Base-by-base conservation (phyloP, 1,140 invertebrate species). In the Drosophila busckii region DNA sequence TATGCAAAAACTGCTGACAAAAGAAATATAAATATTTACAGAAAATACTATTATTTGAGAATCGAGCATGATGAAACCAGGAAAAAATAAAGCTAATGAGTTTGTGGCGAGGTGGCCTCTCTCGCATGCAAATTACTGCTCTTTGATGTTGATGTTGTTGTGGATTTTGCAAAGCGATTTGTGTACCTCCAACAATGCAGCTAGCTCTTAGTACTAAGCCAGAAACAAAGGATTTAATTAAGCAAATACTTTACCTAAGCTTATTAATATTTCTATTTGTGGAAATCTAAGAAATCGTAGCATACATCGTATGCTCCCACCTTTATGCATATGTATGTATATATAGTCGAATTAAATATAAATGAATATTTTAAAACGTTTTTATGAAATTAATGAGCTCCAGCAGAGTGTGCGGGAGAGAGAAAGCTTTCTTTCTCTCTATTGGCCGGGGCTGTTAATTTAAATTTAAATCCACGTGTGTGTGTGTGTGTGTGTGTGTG, bases 1-100 rank as follows among this genome's bases (percentile, higher is more conserved):
- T 76, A 82, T 85, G 71, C 71, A 85, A 84, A 82, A 71, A 76
- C 52, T 68, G 82, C 82, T 84, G 82, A 84, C 82, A 84, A 84
- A 84, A 84, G 82, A 84, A 82, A 60, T 69, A 67, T 82, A 76
- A 84, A 84, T 84, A 84, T 84, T 84, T 80, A 67, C 80, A 32
- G 22, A 82, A 83, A 82, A 78, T 78, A 78, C 71, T 80, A 67
- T 67, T 75, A 82, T 80, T 80, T 69, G 52, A 67, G 59, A 82
- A 66, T 56, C 49, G 19, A n/a, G 10, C 40, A 38, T 20, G 10
- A 34, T 3, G 15, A 15, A 38, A 2, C 20, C 8, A 22, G 7
- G n/a, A 29, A n/a, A 10, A 32, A 8, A 31, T 7, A 19, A 8
- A 25, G 5, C 22, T 34, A 41, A 32, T 61, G 25, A 8, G 46